Evolutionary conservation across 2,113 vertebrate genomes (phyloP).

Genomic region (Pogona vitticeps): DNA sequence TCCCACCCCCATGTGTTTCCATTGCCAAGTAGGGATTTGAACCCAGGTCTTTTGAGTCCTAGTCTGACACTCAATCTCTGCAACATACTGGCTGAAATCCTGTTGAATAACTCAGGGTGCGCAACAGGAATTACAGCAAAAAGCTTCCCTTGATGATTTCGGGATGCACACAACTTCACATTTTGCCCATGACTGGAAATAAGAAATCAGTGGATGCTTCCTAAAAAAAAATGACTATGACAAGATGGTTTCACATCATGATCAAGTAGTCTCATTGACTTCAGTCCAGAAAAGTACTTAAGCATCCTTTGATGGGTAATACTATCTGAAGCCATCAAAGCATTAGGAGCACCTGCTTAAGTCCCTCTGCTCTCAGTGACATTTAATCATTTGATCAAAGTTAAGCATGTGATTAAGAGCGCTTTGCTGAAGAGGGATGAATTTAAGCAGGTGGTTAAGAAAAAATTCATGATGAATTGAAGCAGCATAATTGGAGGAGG

Average conservation of each 20-base stretch:
- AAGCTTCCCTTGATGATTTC: background rate
- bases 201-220: background rate
- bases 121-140: background rate
- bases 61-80: background rate
- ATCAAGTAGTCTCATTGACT: constrained; percentile 9
- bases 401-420: constrained; percentile 18
- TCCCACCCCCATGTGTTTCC: no score
- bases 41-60: no score
- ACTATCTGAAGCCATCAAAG: constrained; percentile 4
- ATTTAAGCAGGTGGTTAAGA: constrained; percentile 18
- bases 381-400: constrained; percentile 23
- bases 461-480: background rate
- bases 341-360: constrained; percentile 21
- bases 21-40: no score
- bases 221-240: background rate
- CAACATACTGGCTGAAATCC: no score
- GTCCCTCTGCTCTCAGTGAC: background rate
- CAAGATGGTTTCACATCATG: background rate
- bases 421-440: background rate
- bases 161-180: background rate
- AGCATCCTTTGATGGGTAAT: background rate
- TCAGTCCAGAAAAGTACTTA: background rate
- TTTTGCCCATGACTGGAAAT: background rate
- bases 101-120: background rate
- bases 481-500: constrained; percentile 1